A percentile compares a stretch with the other conserved stretches of the same genome.
These are phyloP conservation scores for Mesoclemmys tuberculata DNA, from an alignment of 2,113 vertebrate species.

Conservation along the genomic window DNA sequence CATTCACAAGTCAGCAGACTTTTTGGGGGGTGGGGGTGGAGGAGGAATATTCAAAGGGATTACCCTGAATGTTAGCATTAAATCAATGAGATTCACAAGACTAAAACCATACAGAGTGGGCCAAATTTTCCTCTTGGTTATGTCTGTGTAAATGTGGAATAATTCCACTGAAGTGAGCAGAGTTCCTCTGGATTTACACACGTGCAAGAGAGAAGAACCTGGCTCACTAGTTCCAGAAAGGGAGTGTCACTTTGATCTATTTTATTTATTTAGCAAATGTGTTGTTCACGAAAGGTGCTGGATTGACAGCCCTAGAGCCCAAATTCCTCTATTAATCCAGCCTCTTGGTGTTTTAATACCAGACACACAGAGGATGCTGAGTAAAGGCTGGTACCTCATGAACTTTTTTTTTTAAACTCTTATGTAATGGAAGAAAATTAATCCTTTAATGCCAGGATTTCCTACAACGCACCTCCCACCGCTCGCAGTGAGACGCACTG, in stretches of 20 bases:
- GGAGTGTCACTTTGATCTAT: background rate
- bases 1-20: background rate
- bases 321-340: slow-evolving; percentile 65
- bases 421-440: slow-evolving; percentile 58
- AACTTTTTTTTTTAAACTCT: slow-evolving; percentile 34
- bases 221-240: background rate
- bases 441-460: slow-evolving; percentile 72
- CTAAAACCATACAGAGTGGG: background rate
- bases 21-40: background rate
- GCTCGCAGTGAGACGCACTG: slow-evolving; percentile 17
- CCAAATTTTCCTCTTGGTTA: background rate
- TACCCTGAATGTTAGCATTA: accelerated
- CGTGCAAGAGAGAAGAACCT: background rate
- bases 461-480: background rate
- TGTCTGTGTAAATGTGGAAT: accelerated
- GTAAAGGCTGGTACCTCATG: slow-evolving; percentile 50
- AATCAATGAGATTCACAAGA: background rate
- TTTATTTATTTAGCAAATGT: background rate
- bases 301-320: slow-evolving; percentile 51
- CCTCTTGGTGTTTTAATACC: slow-evolving; percentile 54
- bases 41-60: accelerated
- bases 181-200: accelerated
- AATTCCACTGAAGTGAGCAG: accelerated
- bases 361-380: slow-evolving; percentile 32
- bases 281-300: accelerated